Evolutionary conservation across 23 tunicate species (phyloP), one percentile per base, ranked within the genome.

Genomic region (Phallusia fumigata): DNA sequence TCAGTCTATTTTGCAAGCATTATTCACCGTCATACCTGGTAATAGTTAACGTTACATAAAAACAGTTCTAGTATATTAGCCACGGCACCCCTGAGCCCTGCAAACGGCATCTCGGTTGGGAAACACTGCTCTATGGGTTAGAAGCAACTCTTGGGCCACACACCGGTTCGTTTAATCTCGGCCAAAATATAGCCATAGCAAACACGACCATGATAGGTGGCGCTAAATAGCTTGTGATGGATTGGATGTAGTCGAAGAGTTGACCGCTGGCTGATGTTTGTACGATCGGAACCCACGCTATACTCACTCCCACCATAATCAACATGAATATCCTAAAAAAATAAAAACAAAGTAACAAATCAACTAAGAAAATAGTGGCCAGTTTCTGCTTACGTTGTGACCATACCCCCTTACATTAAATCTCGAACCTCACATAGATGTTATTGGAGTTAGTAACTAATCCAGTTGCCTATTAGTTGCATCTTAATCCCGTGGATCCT

Each of bases 161-260:
- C 31, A 92, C 97, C 22, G 97, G 97, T 52, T 92, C 97, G 65
- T 92, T 92, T 75, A 92, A 34, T 53, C 92, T 78, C 75, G 88
- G 88, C 97, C 97, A 92, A 36, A 92, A 87, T 26, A 95, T 88
- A 5, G 93, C 93, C 81, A 90, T 50, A 30, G 73, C 87, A 79
- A 95, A 95, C 5, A 95, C 92, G 30, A 90, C 82, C 0, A 95
- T 92, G 51, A 95, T 95, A 22, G 99, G 99, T 19, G 99, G 99
- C 26, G 89, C 88, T 11, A 95, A 64, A 80, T 73, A 95, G 82
- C 95, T 95, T n/a, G 99, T 90, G 0, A 95, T 83, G 12, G 96
- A 80, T 53, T 95, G 99, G 80, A 95, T 95, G 73, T 95, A 95
- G 86, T 90, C 93, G 52, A 95, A 95, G 32, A 95, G 88, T 77